Evolutionary conservation across 2,888 invertebrate species (phyloP).

Genomic region (Cantharis lateralis): DNA sequence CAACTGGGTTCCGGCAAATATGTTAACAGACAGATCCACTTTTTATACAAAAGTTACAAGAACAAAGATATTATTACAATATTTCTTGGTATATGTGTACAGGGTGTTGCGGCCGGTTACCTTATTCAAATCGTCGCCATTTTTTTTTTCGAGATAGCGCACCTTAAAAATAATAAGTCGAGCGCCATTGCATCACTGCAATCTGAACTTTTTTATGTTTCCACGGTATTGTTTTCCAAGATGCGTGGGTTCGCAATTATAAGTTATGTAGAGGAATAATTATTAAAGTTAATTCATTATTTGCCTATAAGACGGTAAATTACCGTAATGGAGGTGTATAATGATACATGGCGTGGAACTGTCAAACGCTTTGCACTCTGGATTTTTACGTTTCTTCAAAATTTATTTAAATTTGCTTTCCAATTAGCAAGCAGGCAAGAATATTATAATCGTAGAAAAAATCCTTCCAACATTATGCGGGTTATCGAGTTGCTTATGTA

Average conservation of each 20-base stretch:
- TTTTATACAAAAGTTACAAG: constrained; percentile 37
- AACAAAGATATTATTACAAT: constrained; percentile 10
- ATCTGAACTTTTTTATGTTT: neutral
- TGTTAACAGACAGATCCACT: constrained; percentile 46
- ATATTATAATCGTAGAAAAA: neutral
- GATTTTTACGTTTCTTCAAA: neutral
- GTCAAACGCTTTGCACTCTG: neutral
- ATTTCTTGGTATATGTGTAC: neutral
- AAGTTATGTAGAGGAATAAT: constrained; percentile 37
- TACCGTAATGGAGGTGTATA: constrained; percentile 42
- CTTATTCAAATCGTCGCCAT: neutral
- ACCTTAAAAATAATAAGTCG: neutral
- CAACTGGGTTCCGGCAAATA: constrained; percentile 46
- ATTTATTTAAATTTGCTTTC: neutral
- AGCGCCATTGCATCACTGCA: neutral
- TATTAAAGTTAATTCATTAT: constrained; percentile 43
- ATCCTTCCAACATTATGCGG: neutral
- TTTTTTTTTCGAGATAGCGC: neutral
- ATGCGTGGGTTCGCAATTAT: constrained; percentile 14
- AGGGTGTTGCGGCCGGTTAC: neutral
- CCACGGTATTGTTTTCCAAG: constrained; percentile 15
- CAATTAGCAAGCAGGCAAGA: neutral
- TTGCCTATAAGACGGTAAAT: constrained; percentile 40
- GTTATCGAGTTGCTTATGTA: neutral
- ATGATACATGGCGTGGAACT: constrained; percentile 30